Evolutionary conservation across 2,888 invertebrate genomes (phyloP).

Genomic region (Dasysyrphus tricinctus): DNA sequence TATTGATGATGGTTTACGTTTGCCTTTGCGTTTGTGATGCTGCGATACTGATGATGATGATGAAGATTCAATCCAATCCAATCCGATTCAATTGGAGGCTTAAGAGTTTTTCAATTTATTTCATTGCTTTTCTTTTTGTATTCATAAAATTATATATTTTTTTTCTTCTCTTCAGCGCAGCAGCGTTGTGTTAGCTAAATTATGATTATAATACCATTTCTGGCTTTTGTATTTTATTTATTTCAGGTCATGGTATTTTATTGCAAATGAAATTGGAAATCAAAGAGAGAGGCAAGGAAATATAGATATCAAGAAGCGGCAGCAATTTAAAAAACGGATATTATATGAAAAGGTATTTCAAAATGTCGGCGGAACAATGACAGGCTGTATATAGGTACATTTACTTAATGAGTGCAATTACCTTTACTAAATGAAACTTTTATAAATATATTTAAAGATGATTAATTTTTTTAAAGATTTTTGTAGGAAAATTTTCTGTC

Average conservation of each 20-base stretch:
- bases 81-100: constrained; percentile 71
- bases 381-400: constrained; percentile 2
- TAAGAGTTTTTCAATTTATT: constrained; percentile 76
- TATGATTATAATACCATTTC: constrained; percentile 57
- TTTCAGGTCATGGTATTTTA: constrained; percentile 72
- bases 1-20: constrained; percentile 51
- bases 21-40: constrained; percentile 4
- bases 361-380: constrained; percentile 55
- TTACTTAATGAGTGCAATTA: constrained; percentile 39
- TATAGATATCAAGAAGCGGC: background rate
- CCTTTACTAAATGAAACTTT: background rate
- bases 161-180: background rate
- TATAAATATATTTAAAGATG: background rate
- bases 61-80: constrained; percentile 48
- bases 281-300: constrained; percentile 5
- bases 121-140: constrained; percentile 57
- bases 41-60: constrained; percentile 46
- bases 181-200: constrained; percentile 41
- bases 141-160: background rate
- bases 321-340: constrained; percentile 25
- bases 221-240: constrained; percentile 64
- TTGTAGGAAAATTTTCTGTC: background rate
- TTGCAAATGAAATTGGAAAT: constrained; percentile 58
- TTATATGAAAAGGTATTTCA: constrained; percentile 47
- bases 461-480: background rate